Evolutionary conservation across 1,140 invertebrate species (phyloP).

Genomic region (Pomacea maculata): DNA sequence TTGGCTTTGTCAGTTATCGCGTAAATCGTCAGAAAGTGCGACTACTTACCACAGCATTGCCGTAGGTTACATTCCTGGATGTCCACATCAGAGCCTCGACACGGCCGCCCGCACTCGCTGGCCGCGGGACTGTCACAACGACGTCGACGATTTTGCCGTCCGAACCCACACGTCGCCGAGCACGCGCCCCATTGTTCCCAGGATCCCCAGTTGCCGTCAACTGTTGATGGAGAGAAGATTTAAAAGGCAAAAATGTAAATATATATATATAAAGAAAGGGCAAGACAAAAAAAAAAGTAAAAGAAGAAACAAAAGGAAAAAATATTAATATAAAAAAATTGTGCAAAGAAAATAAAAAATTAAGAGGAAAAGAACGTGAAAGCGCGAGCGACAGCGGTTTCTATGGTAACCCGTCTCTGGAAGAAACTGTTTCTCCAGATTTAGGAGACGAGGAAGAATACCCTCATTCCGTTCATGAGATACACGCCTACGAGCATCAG

Average conservation of each 20-base stretch:
- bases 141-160: constrained; percentile 40
- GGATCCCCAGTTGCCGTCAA: constrained; percentile 54
- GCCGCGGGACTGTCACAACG: constrained; percentile 53
- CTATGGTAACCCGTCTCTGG: too few relatives aligned
- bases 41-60: too few relatives aligned
- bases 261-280: neutral
- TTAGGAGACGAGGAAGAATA: too few relatives aligned
- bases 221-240: constrained; percentile 28
- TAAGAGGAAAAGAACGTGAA: too few relatives aligned
- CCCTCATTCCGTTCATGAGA: too few relatives aligned
- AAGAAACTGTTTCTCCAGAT: too few relatives aligned
- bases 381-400: too few relatives aligned
- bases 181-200: constrained; percentile 52
- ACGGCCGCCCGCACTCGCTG: neutral
- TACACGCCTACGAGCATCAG: neutral
- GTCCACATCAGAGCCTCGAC: neutral
- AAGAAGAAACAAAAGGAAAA: neutral
- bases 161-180: constrained; percentile 50
- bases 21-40: too few relatives aligned
- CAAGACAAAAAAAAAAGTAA: neutral
- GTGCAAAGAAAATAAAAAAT: too few relatives aligned
- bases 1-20: too few relatives aligned
- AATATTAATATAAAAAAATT: too few relatives aligned
- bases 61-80: neutral
- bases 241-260: neutral